phyloP scores from a whole-genome alignment of 2,797 vertebrate species.

The Eremophila alpestris region DNA sequence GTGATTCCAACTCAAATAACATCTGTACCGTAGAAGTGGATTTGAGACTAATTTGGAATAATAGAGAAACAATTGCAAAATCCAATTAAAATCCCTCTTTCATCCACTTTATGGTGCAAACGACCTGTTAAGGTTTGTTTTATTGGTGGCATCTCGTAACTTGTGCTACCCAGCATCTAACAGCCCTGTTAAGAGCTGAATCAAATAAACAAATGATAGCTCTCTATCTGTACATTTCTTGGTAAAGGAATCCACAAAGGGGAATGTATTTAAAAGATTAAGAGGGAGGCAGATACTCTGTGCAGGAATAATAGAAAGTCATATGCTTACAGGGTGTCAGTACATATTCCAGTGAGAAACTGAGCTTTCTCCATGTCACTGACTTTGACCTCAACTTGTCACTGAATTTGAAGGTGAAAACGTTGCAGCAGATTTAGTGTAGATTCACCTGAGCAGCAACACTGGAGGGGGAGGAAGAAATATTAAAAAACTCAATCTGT shows the following conservation, averaged over 20 bases:
- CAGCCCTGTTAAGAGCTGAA: neutral
- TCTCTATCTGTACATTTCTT: neutral
- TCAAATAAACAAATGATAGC: neutral
- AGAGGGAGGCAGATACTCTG: constrained; percentile 18
- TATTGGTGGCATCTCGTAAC: neutral
- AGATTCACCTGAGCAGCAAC: neutral
- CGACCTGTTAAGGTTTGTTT: neutral
- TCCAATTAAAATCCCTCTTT: neutral
- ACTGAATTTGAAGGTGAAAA: neutral
- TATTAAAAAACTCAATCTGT: neutral
- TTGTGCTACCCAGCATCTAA: neutral
- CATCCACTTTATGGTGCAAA: neutral
- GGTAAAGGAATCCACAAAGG: constrained; percentile 27
- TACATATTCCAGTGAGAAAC: neutral
- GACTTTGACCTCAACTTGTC: neutral
- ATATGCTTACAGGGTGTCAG: neutral
- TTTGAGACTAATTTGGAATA: neutral
- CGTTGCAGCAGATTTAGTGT: neutral
- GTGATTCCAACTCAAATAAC: accelerated
- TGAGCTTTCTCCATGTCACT: neutral
- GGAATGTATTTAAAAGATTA: constrained; percentile 41
- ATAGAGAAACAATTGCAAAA: neutral
- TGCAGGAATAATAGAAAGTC: neutral
- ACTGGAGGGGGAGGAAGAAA: neutral
- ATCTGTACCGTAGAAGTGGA: neutral